Percentiles rank a stretch among this genome's conserved stretches.
These are phyloP conservation scores for Penaeus indicus DNA, from an alignment of 1,140 invertebrate species.

Conservation along the genomic window DNA sequence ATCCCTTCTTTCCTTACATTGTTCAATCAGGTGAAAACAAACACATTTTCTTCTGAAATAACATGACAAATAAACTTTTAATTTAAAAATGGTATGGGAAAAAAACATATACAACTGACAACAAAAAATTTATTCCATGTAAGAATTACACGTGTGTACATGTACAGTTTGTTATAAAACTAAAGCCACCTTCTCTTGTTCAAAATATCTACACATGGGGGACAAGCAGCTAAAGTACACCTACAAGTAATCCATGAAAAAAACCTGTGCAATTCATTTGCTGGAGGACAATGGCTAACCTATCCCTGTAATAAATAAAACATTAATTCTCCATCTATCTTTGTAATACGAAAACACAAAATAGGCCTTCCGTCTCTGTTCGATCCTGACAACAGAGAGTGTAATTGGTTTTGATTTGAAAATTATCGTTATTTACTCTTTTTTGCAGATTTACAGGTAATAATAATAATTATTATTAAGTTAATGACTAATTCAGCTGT, in stretches of 20 bases:
- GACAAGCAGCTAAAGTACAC: constrained; percentile 21
- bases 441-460: background rate
- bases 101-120: no score
- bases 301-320: background rate
- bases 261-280: background rate
- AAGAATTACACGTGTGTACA: constrained; percentile 40
- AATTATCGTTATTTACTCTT: background rate
- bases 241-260: background rate
- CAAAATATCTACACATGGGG: constrained; percentile 23
- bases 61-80: no score
- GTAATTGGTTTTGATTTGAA: background rate
- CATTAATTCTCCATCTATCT: background rate
- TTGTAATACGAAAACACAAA: background rate
- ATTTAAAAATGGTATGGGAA: no score
- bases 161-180: constrained; percentile 49
- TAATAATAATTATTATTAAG: background rate
- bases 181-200: constrained; percentile 40
- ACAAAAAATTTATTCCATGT: constrained; percentile 49
- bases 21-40: no score
- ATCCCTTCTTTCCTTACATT: no score
- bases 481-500: constrained; percentile 33
- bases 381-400: background rate
- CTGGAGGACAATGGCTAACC: background rate
- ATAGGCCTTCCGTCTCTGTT: background rate
- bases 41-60: no score